phyloP scores from a whole-genome alignment of 1,140 invertebrate genomes.

The Phocides pigmalion region DNA sequence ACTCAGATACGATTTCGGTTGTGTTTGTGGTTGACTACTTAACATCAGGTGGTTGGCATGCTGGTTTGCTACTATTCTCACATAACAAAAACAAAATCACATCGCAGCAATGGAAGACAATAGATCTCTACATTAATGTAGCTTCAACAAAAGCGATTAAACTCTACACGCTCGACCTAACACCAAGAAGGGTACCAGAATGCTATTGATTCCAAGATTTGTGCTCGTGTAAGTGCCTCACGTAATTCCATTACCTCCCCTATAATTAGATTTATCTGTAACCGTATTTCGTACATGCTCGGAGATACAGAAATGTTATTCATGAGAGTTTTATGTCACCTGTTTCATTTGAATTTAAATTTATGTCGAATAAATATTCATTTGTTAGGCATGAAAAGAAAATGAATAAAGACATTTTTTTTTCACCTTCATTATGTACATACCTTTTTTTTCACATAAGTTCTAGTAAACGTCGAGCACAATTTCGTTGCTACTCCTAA shows the following conservation, averaged over 20 bases:
- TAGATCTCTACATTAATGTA: neutral
- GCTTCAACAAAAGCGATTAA: neutral
- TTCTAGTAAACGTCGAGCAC: too few species aligned
- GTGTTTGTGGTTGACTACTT: too few species aligned
- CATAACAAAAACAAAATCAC: too few species aligned
- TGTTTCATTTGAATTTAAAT: neutral
- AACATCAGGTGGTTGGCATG: too few species aligned
- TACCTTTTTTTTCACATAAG: too few species aligned
- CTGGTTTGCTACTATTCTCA: too few species aligned
- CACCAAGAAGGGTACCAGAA: neutral
- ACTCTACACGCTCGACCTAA: neutral
- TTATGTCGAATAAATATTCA: too few species aligned
- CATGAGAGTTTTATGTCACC: neutral
- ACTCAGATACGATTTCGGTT: too few species aligned
- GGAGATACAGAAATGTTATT: neutral
- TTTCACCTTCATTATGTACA: too few species aligned
- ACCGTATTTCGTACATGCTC: neutral
- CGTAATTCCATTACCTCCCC: constrained; percentile 14
- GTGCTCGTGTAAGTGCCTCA: constrained; percentile 2
- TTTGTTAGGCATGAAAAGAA: too few species aligned
- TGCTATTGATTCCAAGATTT: constrained; percentile 18
- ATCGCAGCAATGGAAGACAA: neutral
- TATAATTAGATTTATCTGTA: constrained; percentile 14
- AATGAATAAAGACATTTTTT: too few species aligned
- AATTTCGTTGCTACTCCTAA: too few species aligned